phyloP scores from a whole-genome alignment of 2,113 vertebrate species.

The Microcebus ravelobensis region DNA sequence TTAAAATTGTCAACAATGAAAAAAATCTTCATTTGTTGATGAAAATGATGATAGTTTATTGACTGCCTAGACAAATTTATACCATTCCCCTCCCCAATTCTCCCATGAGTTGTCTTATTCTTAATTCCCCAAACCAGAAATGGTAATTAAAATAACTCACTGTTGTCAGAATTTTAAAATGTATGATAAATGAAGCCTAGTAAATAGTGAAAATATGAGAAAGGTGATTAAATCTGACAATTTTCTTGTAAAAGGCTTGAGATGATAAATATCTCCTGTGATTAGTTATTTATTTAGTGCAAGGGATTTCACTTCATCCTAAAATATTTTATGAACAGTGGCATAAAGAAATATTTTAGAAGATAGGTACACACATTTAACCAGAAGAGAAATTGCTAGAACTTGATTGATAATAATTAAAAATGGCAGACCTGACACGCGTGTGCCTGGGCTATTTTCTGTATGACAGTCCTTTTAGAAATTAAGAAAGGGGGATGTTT shows the following conservation, averaged over 20 bases:
- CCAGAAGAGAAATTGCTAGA: constrained; percentile 81
- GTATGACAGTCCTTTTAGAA: constrained; percentile 75
- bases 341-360: constrained; percentile 84
- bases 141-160: constrained; percentile 77
- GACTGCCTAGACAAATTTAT: constrained; percentile 42
- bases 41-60: constrained; percentile 40
- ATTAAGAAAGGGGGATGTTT: constrained; percentile 71
- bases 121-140: constrained; percentile 60
- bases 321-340: constrained; percentile 88
- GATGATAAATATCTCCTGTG: constrained; percentile 91
- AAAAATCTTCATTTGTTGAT: constrained; percentile 21
- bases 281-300: constrained; percentile 91
- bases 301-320: constrained; percentile 86
- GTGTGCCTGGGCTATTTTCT: constrained; percentile 73
- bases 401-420: constrained; percentile 82
- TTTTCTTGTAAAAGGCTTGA: constrained; percentile 86
- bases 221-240: constrained; percentile 93
- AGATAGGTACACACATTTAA: constrained; percentile 80
- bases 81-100: not conserved
- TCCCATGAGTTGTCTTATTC: constrained; percentile 50
- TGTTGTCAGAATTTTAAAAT: constrained; percentile 84
- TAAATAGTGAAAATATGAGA: constrained; percentile 87
- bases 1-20: constrained; percentile 23
- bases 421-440: constrained; percentile 81
- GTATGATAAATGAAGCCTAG: constrained; percentile 85